phyloP scores from a whole-genome alignment of 2,113 vertebrate species.

The Talpa occidentalis region DNA sequence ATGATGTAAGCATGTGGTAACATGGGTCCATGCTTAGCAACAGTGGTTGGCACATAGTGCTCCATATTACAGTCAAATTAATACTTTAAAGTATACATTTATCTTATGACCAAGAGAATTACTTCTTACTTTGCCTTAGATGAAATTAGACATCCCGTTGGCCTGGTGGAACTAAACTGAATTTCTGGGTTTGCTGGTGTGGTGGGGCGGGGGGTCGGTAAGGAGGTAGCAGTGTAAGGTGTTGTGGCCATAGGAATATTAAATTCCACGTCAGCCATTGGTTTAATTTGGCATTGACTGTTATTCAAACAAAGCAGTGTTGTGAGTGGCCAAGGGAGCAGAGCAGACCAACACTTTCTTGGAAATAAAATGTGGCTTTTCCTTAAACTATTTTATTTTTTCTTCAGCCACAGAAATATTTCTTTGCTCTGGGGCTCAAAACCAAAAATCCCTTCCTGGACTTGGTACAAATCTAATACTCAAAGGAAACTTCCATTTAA shows the following conservation, averaged over 20 bases:
- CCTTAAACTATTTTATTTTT: slow-evolving; percentile 61
- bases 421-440: slow-evolving; percentile 59
- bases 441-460: slow-evolving; percentile 54
- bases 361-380: slow-evolving; percentile 71
- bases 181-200: slow-evolving; percentile 18
- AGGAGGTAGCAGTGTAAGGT: slow-evolving; percentile 19
- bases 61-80: background rate
- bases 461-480: slow-evolving; percentile 54
- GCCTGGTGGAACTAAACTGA: slow-evolving; percentile 35
- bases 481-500: slow-evolving; percentile 47
- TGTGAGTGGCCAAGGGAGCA: slow-evolving; percentile 72
- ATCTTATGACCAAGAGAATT: slow-evolving; percentile 16
- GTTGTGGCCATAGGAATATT: slow-evolving; percentile 58
- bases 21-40: background rate
- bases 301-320: slow-evolving; percentile 61
- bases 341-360: slow-evolving; percentile 72
- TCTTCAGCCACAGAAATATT: slow-evolving; percentile 54
- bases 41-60: background rate
- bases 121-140: slow-evolving; percentile 21
- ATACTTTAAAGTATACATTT: slow-evolving; percentile 38
- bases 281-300: slow-evolving; percentile 71
- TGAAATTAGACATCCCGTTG: slow-evolving; percentile 8
- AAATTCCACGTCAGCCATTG: slow-evolving; percentile 57
- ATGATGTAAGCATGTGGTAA: slow-evolving; percentile 19
- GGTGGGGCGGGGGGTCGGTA: background rate